phyloP scores from a whole-genome alignment of 2,113 vertebrate species.

The Notothenia coriiceps region DNA sequence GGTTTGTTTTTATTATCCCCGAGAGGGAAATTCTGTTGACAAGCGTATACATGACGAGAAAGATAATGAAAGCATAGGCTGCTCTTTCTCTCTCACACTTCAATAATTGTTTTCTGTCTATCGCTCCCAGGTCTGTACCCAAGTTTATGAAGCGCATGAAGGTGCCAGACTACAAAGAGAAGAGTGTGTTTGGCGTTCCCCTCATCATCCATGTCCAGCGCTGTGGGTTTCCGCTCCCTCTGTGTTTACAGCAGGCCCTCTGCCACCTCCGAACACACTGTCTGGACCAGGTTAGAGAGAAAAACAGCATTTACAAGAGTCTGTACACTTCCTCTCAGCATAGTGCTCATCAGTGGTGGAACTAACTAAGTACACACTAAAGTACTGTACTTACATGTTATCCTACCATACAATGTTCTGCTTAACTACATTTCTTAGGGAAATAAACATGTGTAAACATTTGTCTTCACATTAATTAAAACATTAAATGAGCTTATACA shows the following conservation, averaged over 20 bases:
- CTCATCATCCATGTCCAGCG: constrained; percentile 94
- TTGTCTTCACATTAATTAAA: background rate
- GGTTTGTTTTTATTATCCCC: constrained; percentile 54
- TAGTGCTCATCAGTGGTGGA: background rate
- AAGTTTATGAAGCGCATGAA: constrained; percentile 84
- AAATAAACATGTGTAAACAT: background rate
- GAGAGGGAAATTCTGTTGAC: constrained; percentile 49
- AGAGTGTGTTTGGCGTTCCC: constrained; percentile 85
- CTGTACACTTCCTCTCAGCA: constrained; percentile 1
- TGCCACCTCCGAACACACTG: constrained; percentile 90
- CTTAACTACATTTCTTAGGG: background rate
- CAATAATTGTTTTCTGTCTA: constrained; percentile 51
- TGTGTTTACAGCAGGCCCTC: constrained; percentile 94
- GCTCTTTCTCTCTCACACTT: constrained; percentile 51
- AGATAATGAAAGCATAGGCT: constrained; percentile 44
- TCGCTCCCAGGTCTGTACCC: constrained; percentile 77
- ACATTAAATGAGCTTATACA: background rate
- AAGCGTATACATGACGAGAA: constrained; percentile 18
- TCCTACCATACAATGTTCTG: too few species aligned
- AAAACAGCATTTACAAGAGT: constrained; percentile 24
- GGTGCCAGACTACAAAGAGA: constrained; percentile 81
- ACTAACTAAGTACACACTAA: background rate
- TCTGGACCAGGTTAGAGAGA: constrained; percentile 91
- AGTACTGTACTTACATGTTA: background rate
- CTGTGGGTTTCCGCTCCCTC: constrained; percentile 90